Evolutionary conservation across 2,888 invertebrate species (phyloP), one percentile per base, ranked within the genome.

Genomic region (Acanthococcus lagerstroemiae): DNA sequence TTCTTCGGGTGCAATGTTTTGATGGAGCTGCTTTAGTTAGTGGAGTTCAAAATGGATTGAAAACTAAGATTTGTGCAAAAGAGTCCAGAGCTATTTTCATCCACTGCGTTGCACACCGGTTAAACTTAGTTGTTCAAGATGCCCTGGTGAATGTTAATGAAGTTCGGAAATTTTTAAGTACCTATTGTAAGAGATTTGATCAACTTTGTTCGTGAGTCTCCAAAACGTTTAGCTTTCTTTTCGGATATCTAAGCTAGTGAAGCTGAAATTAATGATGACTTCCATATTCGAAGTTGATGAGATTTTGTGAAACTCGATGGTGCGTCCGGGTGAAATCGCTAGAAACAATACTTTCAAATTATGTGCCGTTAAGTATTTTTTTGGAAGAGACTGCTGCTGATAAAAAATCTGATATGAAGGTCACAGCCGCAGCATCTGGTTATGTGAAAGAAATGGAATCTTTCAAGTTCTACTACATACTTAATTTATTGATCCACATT

Each of bases 1-100:
- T 66, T 52, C 46, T 69, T 15, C 65, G 71, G 48, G 70, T 69
- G 12, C 70, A 70, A 61, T 70, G 68, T 54, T 70, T 69, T 56
- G 71, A 70, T 66, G 71, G 71, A 48, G 71, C 71, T 15, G 17
- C 68, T 15, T 70, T 70, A 52, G 69, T 72, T 44, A 56, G 68
- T 12, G 70, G 70, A 26, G 63, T 65, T 55, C 48, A 69, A 6
- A 60, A 66, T 46, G 70, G 71, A 27, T 67, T 70, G 24, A 70
- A 71, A 54, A 22, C 55, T 37, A 69, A 68, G 24, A 68, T 71
- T 22, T 55, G 55, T 68, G 68, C 69, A 67, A 63, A 67, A 61
- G 69, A 71, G 63, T 65, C 61, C n/a, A 57, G 69, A 67, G 69
- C 71, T 30, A 48, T 71, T 37, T 69, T 67, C 52, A 68, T 70